These are phyloP conservation scores for Channallabes apus DNA, from an alignment of 2,797 vertebrate species.

Conservation along the genomic window DNA sequence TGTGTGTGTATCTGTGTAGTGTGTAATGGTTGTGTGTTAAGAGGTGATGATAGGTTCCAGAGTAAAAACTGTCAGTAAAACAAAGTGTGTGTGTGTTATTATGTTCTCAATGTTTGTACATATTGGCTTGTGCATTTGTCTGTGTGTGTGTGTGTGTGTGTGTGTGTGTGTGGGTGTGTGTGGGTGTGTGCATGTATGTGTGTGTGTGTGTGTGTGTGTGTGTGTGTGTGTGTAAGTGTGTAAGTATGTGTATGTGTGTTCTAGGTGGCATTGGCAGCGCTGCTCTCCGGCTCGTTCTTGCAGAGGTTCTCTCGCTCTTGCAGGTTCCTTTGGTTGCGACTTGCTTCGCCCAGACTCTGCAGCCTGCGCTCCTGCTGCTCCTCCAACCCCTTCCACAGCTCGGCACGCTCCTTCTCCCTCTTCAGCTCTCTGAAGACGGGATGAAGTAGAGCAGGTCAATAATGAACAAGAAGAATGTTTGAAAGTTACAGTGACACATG, in stretches of 20 bases:
- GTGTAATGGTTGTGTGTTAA: constrained; percentile 31
- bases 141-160: constrained; percentile 28
- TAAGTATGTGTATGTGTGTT: constrained; percentile 36
- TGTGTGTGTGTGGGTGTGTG: neutral
- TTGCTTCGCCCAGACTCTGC: constrained; percentile 82
- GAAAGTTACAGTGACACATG: constrained; percentile 7
- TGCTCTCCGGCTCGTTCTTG: constrained; percentile 58
- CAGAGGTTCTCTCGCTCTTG: constrained; percentile 72
- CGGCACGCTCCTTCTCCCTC: constrained; percentile 81
- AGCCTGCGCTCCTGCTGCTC: constrained; percentile 84
- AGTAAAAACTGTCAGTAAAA: constrained; percentile 48
- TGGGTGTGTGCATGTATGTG: constrained; percentile 23
- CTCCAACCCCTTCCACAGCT: constrained; percentile 86
- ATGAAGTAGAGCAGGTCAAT: neutral
- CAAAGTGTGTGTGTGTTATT: constrained; percentile 40
- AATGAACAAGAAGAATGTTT: neutral
- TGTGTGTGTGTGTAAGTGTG: constrained; percentile 22
- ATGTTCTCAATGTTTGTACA: constrained; percentile 23
- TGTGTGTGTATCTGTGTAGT: constrained; percentile 34
- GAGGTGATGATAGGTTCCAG: constrained; percentile 41
- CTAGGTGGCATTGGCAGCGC: constrained; percentile 60
- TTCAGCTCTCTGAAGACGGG: constrained; percentile 79
- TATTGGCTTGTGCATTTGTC: constrained; percentile 28
- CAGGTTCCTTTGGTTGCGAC: constrained; percentile 82
- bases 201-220: constrained; percentile 9